A percentile compares a stretch with the other conserved stretches of the same genome.
Conservation (phyloP, 2,797 vertebrate species). For the Alectoris magna region DNA sequence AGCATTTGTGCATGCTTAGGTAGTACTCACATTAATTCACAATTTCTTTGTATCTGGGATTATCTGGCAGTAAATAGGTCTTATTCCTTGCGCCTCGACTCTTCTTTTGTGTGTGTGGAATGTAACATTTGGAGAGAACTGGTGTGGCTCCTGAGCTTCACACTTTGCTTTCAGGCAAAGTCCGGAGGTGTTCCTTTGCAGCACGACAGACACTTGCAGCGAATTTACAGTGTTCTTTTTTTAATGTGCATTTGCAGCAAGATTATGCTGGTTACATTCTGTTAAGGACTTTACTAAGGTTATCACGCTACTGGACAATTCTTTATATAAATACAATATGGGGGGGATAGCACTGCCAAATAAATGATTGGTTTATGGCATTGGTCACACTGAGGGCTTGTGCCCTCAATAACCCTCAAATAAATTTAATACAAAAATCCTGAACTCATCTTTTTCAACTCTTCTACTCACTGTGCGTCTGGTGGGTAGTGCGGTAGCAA, state of each 20-base stretch:
- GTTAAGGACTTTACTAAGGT: not conserved
- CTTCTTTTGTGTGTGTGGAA: constrained; percentile 27
- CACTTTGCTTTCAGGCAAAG: not conserved
- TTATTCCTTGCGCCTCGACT: not conserved
- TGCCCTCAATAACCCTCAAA: not conserved
- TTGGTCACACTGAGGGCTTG: not conserved
- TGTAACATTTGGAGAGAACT: constrained; percentile 5
- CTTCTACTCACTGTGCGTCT: not conserved
- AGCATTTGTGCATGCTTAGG: not conserved
- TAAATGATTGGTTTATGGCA: not conserved
- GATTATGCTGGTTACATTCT: not conserved
- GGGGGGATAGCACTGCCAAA: not conserved
- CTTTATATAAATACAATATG: not conserved
- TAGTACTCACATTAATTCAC: not conserved
- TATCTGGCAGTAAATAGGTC: not conserved
- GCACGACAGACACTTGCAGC: not conserved
- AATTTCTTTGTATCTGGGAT: not conserved
- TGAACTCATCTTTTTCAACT: not conserved
- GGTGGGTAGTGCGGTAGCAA: not conserved
- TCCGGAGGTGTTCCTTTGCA: not conserved
- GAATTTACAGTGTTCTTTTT: not conserved
- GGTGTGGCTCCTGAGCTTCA: not conserved
- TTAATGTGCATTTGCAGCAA: not conserved
- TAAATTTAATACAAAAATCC: not conserved
- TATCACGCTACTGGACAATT: not conserved